Evolutionary conservation across 2,888 invertebrate genomes (phyloP).

Genomic region (Volucella bombylans): DNA sequence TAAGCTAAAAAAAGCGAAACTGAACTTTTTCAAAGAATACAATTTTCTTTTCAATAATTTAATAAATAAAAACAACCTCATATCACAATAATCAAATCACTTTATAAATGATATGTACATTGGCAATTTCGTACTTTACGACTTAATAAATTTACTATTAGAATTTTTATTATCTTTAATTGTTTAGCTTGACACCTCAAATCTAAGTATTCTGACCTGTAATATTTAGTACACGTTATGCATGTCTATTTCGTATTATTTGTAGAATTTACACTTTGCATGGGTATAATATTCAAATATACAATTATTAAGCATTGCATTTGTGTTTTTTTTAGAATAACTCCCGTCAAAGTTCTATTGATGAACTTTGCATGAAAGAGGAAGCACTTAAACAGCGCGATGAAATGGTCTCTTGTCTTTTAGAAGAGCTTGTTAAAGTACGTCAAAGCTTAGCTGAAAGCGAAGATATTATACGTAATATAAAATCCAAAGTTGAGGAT

Average conservation of each 20-base stretch:
- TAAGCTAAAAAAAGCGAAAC: too few species aligned
- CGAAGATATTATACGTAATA: slow-evolving; percentile 93
- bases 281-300: slow-evolving; percentile 11
- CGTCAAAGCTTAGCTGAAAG: slow-evolving; percentile 95
- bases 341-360: slow-evolving; percentile 91
- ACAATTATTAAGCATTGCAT: neutral
- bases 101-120: too few species aligned
- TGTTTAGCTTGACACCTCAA: too few species aligned
- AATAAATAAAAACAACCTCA: too few species aligned
- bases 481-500: slow-evolving; percentile 93
- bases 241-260: slow-evolving; percentile 38
- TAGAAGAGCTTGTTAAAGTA: slow-evolving; percentile 96
- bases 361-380: slow-evolving; percentile 89
- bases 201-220: neutral
- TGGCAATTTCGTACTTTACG: too few species aligned
- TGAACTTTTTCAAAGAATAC: too few species aligned
- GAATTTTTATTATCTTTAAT: too few species aligned
- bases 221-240: neutral
- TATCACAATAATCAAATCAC: too few species aligned
- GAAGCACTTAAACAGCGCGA: slow-evolving; percentile 89
- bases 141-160: too few species aligned
- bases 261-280: slow-evolving; percentile 34
- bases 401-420: slow-evolving; percentile 95
- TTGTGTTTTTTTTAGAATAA: slow-evolving; percentile 86
- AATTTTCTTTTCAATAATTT: too few species aligned